A percentile compares a stretch with the other conserved stretches of the same genome.
Evolutionary conservation across 2,888 invertebrate genomes (phyloP).

Genomic region (Epiperipatus broadwayi): DNA sequence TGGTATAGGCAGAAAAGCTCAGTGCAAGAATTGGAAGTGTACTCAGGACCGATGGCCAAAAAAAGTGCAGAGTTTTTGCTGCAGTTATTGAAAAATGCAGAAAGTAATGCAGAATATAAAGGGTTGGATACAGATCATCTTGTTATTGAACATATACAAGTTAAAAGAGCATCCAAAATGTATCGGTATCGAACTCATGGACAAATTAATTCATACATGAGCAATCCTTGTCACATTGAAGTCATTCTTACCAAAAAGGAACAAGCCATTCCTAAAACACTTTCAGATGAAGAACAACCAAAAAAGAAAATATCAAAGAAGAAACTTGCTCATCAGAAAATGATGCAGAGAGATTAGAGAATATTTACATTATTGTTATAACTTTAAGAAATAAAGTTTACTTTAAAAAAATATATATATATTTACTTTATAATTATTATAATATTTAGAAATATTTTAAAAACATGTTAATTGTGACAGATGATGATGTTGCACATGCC

Average conservation of each 20-base stretch:
- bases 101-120: conserved; percentile 92
- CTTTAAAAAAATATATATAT: too few relatives aligned
- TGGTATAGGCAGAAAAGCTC: conserved; percentile 88
- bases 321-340: conserved; percentile 82
- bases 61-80: conserved; percentile 93
- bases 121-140: conserved; percentile 92
- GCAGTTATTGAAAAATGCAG: conserved; percentile 88
- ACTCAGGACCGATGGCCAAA: conserved; percentile 98
- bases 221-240: conserved; percentile 95
- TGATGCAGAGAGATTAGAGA: conserved; percentile 41
- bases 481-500: too few relatives aligned
- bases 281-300: conserved; percentile 61
- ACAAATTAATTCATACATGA: conserved; percentile 98
- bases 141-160: conserved; percentile 89
- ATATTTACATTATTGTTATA: too few relatives aligned
- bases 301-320: conserved; percentile 95
- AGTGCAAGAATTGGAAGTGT: conserved; percentile 83
- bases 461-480: too few relatives aligned
- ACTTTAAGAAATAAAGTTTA: too few relatives aligned
- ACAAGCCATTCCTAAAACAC: conserved; percentile 67
- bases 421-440: too few relatives aligned
- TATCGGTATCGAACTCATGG: conserved; percentile 96
- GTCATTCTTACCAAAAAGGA: conserved; percentile 90
- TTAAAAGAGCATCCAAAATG: conserved; percentile 85
- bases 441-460: too few relatives aligned